These are phyloP conservation scores for Monopis laevigella DNA, from an alignment of 2,888 invertebrate genomes.

Conservation along the genomic window DNA sequence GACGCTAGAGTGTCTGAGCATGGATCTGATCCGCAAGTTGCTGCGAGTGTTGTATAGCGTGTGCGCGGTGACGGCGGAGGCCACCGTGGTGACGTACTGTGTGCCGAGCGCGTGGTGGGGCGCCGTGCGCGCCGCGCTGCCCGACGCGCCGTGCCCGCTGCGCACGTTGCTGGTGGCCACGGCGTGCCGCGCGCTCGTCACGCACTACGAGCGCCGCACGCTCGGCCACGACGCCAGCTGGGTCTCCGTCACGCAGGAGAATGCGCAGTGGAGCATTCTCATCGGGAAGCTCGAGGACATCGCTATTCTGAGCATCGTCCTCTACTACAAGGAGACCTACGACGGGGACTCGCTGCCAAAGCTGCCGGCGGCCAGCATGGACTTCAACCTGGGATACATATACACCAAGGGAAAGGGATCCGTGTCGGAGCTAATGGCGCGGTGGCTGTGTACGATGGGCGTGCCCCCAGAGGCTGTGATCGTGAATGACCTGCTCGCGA, in stretches of 20 bases:
- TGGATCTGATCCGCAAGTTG: conserved; percentile 74
- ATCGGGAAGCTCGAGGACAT: conserved; percentile 91
- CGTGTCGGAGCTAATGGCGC: conserved; percentile 88
- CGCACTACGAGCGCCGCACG: conserved; percentile 43
- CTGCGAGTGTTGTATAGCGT: conserved; percentile 72
- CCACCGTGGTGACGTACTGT: conserved; percentile 72
- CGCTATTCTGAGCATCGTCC: conserved; percentile 78
- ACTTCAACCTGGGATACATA: conserved; percentile 73
- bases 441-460: conserved; percentile 83
- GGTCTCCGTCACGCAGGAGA: conserved; percentile 87
- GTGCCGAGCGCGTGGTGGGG: conserved; percentile 86
- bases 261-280: conserved; percentile 86
- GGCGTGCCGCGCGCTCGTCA: conserved; percentile 80
- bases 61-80: conserved; percentile 70
- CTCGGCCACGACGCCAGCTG: conserved; percentile 70
- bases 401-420: conserved; percentile 78
- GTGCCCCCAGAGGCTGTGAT: conserved; percentile 72
- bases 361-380: conserved; percentile 61
- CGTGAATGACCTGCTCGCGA: conserved; percentile 54
- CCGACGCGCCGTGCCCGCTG: conserved; percentile 78
- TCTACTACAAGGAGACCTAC: conserved; percentile 58
- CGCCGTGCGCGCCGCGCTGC: conserved; percentile 74
- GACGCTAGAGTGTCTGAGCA: conserved; percentile 54
- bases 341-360: conserved; percentile 55
- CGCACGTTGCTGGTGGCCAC: conserved; percentile 85